Evolutionary conservation across 1,140 invertebrate genomes (phyloP), one percentile per base, ranked within the genome.

Genomic region (Neodiprion virginianus): DNA sequence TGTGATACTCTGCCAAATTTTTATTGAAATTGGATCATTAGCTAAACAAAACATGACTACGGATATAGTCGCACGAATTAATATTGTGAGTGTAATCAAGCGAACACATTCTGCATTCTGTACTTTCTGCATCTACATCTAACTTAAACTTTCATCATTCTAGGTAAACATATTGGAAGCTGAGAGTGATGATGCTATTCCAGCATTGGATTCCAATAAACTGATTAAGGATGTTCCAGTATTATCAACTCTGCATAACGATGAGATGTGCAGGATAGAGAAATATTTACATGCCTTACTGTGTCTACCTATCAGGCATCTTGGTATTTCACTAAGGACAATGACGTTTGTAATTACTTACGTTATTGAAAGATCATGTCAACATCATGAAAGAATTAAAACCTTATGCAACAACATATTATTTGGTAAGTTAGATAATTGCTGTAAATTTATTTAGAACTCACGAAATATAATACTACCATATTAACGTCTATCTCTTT

Each of bases 391-490:
- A 17, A 17, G n/a, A 8, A 61, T 61, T 61, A 61, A 17, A 61
- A 61, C 53, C n/a, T 17, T 61, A 61, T 61, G 53, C 53, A 17
- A 61, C n/a, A 61, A 61, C n/a, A 61, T 61, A 61, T 61, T 61
- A 17, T 61, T 17, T 17, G 53, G 53, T 61, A 61, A 17, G 8
- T 61, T 40, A 8, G 8, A 61, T 14, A 61, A 61, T 40, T 40
- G 1, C 28, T 40, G 28, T 40, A 1, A 40, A 40, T 40, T 40
- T 5, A 40, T 40, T 40, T 4, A 40, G 28, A 40, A 40, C 28
- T 40, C 28, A 40, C 5, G 28, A 40, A 40, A 40, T 40, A 40
- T 40, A 40, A 40, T 40, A 40, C 28, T 40, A 40, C 5, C 28
- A 40, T 40, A 40, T 40, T 40, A 40, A 40, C 28, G 5, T 40